A percentile compares a stretch with the other conserved stretches of the same genome.
phyloP scores from a whole-genome alignment of 1,140 invertebrate species.

The Aphaenogaster floridana region DNA sequence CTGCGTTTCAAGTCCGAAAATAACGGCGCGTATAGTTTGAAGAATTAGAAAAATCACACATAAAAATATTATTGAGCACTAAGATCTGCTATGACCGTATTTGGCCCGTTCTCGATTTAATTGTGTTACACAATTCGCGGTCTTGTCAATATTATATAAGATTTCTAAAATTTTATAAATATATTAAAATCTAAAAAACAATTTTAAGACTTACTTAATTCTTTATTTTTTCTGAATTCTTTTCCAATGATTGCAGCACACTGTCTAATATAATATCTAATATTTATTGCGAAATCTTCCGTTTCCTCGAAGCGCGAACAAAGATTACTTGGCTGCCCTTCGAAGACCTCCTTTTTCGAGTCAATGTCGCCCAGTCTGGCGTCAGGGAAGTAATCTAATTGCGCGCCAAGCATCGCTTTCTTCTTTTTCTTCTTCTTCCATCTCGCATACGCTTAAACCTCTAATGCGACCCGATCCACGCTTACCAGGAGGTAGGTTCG shows the following conservation, averaged over 20 bases:
- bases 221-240: background rate
- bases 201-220: background rate
- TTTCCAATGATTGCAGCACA: background rate
- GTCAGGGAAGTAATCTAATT: conserved; percentile 22
- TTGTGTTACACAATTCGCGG: too few relatives aligned
- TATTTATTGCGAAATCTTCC: background rate
- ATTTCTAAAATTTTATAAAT: background rate
- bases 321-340: background rate
- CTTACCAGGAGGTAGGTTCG: conserved; percentile 13
- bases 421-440: background rate
- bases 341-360: background rate
- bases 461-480: conserved; percentile 20
- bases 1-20: too few relatives aligned
- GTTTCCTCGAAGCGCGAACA: background rate
- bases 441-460: conserved; percentile 17
- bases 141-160: too few relatives aligned
- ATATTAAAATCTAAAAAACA: background rate
- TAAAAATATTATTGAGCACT: too few relatives aligned
- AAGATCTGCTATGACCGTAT: too few relatives aligned
- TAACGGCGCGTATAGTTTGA: too few relatives aligned
- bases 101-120: too few relatives aligned
- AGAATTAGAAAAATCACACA: too few relatives aligned
- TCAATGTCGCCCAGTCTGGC: background rate
- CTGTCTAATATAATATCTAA: background rate
- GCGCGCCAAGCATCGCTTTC: background rate